phyloP scores from a whole-genome alignment of 2,888 invertebrate genomes.

The Plemyria rubiginata region DNA sequence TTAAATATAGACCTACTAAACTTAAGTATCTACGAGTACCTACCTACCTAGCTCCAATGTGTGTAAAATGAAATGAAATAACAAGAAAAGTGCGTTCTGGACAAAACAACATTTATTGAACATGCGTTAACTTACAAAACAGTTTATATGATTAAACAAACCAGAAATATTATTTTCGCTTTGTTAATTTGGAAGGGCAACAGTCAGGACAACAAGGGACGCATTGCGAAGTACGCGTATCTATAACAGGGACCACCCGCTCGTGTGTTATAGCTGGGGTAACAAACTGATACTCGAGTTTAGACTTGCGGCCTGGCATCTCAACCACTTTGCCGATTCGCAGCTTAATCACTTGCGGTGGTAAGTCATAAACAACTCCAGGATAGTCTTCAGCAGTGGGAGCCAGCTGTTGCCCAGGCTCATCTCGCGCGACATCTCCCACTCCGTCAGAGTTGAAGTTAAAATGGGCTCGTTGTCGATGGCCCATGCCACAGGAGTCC shows the following conservation, averaged over 20 bases:
- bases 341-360: conserved; percentile 72
- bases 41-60: background rate
- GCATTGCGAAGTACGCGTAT: conserved; percentile 73
- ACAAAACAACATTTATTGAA: conserved; percentile 38
- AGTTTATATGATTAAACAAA: background rate
- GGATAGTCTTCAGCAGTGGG: conserved; percentile 61
- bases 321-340: conserved; percentile 71
- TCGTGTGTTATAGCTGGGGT: conserved; percentile 62
- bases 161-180: conserved; percentile 31
- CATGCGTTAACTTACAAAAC: conserved; percentile 15
- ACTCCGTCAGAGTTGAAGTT: conserved; percentile 73
- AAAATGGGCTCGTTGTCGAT: conserved; percentile 75
- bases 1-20: no score
- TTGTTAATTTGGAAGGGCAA: conserved; percentile 44
- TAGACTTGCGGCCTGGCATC: conserved; percentile 72
- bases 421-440: conserved; percentile 72
- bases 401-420: conserved; percentile 65
- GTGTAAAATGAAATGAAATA: background rate
- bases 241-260: conserved; percentile 62
- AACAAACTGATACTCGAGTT: conserved; percentile 75
- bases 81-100: conserved; percentile 27
- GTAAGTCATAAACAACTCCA: conserved; percentile 71
- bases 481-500: conserved; percentile 69
- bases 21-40: no score
- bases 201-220: conserved; percentile 54